phyloP scores from a whole-genome alignment of 2,113 vertebrate species.

The Nymphicus hollandicus region DNA sequence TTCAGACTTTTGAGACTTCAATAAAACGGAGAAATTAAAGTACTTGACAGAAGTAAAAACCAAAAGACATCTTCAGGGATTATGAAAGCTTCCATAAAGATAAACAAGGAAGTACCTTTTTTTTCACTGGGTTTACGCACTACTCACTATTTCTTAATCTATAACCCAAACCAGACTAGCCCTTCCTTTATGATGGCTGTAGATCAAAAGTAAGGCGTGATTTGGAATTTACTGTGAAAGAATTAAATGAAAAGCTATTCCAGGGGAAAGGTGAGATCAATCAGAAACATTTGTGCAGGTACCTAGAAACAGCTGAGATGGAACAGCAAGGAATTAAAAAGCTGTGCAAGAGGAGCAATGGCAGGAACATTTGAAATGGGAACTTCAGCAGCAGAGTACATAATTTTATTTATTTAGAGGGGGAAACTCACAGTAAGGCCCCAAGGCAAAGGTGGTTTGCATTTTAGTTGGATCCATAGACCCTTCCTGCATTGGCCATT shows the following conservation, averaged over 20 bases:
- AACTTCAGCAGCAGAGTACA: neutral
- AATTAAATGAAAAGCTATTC: neutral
- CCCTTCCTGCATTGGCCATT: neutral
- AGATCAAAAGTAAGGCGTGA: neutral
- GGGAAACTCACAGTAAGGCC: neutral
- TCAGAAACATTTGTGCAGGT: neutral
- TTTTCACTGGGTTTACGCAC: neutral
- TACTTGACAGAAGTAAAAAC: neutral
- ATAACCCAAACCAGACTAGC: neutral
- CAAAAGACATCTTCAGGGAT: neutral
- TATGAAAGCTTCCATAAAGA: neutral
- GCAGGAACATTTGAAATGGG: neutral
- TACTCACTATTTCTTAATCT: neutral
- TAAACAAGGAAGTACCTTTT: neutral
- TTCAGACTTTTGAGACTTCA: neutral
- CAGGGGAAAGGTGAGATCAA: neutral
- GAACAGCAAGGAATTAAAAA: neutral
- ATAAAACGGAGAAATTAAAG: neutral
- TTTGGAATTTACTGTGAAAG: neutral
- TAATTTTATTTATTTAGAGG: neutral
- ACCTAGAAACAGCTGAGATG: neutral
- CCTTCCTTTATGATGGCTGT: neutral
- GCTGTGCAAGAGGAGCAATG: neutral
- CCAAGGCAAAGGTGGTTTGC: neutral
- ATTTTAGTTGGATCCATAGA: neutral